phyloP scores from a whole-genome alignment of 2,888 invertebrate genomes.

The Elaeidobius kamerunicus region DNA sequence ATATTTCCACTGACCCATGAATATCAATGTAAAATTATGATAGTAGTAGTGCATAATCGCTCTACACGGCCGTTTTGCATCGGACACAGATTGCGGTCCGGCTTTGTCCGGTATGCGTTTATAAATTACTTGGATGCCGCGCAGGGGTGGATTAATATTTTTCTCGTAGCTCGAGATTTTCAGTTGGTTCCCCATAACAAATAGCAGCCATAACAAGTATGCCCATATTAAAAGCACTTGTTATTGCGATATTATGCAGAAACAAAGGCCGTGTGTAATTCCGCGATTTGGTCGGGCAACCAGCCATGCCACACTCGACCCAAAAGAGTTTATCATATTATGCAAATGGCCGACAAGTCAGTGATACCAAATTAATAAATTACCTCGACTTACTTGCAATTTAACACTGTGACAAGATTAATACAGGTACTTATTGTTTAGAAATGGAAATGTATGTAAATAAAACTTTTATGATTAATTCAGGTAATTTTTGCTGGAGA shows the following conservation, averaged over 20 bases:
- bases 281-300: constrained; percentile 19
- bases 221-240: constrained; percentile 2
- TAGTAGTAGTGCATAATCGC: constrained; percentile 45
- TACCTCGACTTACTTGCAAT: constrained; percentile 30
- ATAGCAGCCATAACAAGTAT: no score
- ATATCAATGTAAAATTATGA: constrained; percentile 48
- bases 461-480: constrained; percentile 28
- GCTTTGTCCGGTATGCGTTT: constrained; percentile 46
- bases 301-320: constrained; percentile 23
- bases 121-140: constrained; percentile 44
- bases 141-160: constrained; percentile 27
- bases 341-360: constrained; percentile 28
- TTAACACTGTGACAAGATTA: constrained; percentile 33
- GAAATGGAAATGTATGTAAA: constrained; percentile 32
- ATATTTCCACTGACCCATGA: constrained; percentile 34
- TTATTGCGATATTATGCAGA: constrained; percentile 13
- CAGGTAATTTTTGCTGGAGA: no score
- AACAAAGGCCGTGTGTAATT: constrained; percentile 19
- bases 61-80: constrained; percentile 45
- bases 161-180: no score
- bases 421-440: constrained; percentile 32
- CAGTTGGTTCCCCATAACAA: no score
- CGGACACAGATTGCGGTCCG: constrained; percentile 46
- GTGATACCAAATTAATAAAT: constrained; percentile 33
- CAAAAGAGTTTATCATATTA: constrained; percentile 27